These are phyloP conservation scores for Magallana gigas DNA, from an alignment of 1,140 invertebrate genomes.

Conservation along the genomic window DNA sequence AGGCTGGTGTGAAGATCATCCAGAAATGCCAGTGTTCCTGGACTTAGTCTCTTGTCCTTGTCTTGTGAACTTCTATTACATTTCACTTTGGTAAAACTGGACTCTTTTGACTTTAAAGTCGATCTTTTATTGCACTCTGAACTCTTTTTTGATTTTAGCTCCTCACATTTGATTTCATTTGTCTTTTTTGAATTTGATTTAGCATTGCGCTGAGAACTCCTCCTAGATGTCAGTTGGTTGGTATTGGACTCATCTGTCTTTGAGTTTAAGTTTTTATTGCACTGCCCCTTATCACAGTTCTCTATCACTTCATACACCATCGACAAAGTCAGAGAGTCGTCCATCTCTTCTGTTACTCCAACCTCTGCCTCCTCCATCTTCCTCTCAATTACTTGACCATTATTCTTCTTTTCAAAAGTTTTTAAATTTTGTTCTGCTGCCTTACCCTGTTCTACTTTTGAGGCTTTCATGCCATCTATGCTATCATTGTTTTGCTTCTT, in stretches of 20 bases:
- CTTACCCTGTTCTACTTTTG: background rate
- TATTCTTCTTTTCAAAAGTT: background rate
- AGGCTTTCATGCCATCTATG: background rate
- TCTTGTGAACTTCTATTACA: background rate
- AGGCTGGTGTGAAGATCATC: conserved; percentile 43
- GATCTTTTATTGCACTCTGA: no score
- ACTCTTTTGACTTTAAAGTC: background rate
- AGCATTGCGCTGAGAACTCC: no score
- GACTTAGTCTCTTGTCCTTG: conserved; percentile 51
- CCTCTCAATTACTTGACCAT: background rate
- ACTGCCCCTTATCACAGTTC: background rate
- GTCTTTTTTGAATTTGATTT: no score
- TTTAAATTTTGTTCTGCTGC: background rate
- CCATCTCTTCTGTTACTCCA: conserved; percentile 34
- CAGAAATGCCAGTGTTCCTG: conserved; percentile 53
- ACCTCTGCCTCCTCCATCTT: background rate
- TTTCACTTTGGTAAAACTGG: background rate
- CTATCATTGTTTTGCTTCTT: background rate
- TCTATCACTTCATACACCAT: conserved; percentile 67
- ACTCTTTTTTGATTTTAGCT: no score
- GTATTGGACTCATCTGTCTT: no score
- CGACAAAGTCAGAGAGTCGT: conserved; percentile 68
- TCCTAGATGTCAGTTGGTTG: no score
- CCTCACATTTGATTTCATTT: no score
- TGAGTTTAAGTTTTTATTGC: conserved; percentile 6